Evolutionary conservation across 1,140 invertebrate species (phyloP).

Genomic region (Drosophila ercepeae): DNA sequence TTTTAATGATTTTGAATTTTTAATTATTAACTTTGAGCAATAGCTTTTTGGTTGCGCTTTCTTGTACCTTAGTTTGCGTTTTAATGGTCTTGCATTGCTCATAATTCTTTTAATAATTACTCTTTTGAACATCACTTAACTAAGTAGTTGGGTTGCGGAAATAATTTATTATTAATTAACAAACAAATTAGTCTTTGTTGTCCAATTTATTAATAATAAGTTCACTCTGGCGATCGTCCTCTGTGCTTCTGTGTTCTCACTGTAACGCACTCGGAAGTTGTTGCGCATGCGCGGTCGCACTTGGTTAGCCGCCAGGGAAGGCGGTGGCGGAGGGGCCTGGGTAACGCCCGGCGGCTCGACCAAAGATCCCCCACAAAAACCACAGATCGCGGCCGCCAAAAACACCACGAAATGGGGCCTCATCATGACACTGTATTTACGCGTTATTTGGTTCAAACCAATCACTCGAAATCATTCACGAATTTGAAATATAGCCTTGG

Average conservation of each 20-base stretch:
- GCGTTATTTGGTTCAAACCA: slow-evolving; percentile 4
- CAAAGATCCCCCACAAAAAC: slow-evolving; percentile 1
- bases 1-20: not conserved
- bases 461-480: slow-evolving; percentile 8
- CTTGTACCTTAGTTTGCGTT: not conserved
- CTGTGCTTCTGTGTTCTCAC: slow-evolving; percentile 2
- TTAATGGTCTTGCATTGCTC: not conserved
- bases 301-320: not conserved
- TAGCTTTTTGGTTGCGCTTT: not conserved
- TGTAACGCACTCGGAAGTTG: slow-evolving; percentile 61
- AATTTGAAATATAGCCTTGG: slow-evolving; percentile 7
- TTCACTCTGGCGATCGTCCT: slow-evolving; percentile 9
- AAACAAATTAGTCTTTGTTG: not conserved
- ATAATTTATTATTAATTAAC: not conserved
- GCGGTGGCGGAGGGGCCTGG: not conserved
- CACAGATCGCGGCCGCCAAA: slow-evolving; percentile 5
- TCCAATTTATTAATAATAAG: not conserved
- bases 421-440: slow-evolving; percentile 34
- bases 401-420: slow-evolving; percentile 18
- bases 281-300: slow-evolving; percentile 16
- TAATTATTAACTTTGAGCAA: not conserved
- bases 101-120: not conserved
- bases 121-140: not conserved
- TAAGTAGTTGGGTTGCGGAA: not conserved
- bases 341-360: slow-evolving; percentile 12